Evolutionary conservation across 2,888 invertebrate genomes (phyloP), one percentile per base, ranked within the genome.

Genomic region (Harpagoxenus sublaevis): DNA sequence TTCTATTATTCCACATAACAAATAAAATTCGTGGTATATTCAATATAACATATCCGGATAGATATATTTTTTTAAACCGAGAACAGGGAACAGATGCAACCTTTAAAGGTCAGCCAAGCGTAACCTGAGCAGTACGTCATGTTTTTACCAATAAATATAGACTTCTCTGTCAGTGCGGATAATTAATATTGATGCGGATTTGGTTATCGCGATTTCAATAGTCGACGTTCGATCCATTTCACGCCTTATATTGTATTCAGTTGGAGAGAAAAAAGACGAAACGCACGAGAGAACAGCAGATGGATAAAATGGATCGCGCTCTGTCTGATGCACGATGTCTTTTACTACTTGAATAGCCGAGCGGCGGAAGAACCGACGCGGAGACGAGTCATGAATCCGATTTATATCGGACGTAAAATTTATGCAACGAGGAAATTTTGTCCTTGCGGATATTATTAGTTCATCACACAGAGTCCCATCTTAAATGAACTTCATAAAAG

Each of bases 161-260:
- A 81, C 60, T 23, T 48, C 60, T 62, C 60, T 62, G 48, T n/a
- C 79, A 71, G 60, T 51, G 48, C 57, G 60, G 35, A 15, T 81
- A 81, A 81, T 60, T 81, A 81, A 81, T 81, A 81, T 81, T 81
- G 79, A 81, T 81, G 79, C 31, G 18, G 57, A 81, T 71, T 71
- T 60, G 73, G 60, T 81, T 81, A 81, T 15, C 9, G 18, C 35
- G 39, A 1, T 42, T 78, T 78, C 53, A 39, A 78, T 78, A 53
- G 42, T 5, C 18, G 39, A 79, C 71, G 57, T 28, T 68, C 79
- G 71, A 48, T 60, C 39, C 28, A 48, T 71, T 60, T 79, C 48
- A 31, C 35, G 57, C 53, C 48, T 71, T 39, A 48, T 60, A 81
- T 62, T 71, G 45, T 71, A 31, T 51, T 48, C 51, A 42, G 10